These are phyloP conservation scores for Anodontia alba DNA, from an alignment of 2,888 invertebrate species.

Conservation along the genomic window DNA sequence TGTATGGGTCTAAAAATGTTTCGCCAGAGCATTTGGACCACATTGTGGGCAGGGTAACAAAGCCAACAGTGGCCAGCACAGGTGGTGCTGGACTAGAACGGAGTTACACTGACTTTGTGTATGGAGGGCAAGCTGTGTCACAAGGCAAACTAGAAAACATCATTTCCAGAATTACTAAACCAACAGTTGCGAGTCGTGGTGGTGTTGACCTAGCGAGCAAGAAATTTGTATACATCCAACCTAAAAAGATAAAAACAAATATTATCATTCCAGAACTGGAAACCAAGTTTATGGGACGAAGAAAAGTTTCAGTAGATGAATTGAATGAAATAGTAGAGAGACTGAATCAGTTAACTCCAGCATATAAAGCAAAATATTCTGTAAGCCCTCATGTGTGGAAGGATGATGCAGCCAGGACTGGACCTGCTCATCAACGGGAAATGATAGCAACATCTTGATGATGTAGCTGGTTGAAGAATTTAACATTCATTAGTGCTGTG, in stretches of 20 bases:
- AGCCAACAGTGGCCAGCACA: constrained; percentile 75
- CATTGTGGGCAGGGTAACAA: constrained; percentile 73
- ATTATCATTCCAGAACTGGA: constrained; percentile 74
- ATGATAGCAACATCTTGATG: constrained; percentile 20
- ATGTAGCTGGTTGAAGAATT: too few relatives aligned
- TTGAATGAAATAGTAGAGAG: constrained; percentile 73
- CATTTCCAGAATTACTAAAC: constrained; percentile 70
- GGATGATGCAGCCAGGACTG: constrained; percentile 61
- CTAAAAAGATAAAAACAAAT: constrained; percentile 73
- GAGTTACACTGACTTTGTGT: constrained; percentile 71
- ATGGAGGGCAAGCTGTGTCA: constrained; percentile 70
- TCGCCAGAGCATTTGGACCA: constrained; percentile 56
- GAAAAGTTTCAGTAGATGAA: constrained; percentile 64
- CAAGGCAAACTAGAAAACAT: constrained; percentile 70
- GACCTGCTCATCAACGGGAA: constrained; percentile 64
- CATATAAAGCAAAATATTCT: constrained; percentile 75
- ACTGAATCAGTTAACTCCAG: constrained; percentile 75
- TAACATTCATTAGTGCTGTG: too few relatives aligned
- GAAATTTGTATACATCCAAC: constrained; percentile 71
- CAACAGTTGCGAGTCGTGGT: constrained; percentile 71
- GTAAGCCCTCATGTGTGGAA: constrained; percentile 74
- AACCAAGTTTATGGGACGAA: constrained; percentile 68
- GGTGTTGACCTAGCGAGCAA: constrained; percentile 67
- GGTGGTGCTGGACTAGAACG: constrained; percentile 75
- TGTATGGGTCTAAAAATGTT: constrained; percentile 67